phyloP scores from a whole-genome alignment of 2,888 invertebrate species.

The Plebejus argus region DNA sequence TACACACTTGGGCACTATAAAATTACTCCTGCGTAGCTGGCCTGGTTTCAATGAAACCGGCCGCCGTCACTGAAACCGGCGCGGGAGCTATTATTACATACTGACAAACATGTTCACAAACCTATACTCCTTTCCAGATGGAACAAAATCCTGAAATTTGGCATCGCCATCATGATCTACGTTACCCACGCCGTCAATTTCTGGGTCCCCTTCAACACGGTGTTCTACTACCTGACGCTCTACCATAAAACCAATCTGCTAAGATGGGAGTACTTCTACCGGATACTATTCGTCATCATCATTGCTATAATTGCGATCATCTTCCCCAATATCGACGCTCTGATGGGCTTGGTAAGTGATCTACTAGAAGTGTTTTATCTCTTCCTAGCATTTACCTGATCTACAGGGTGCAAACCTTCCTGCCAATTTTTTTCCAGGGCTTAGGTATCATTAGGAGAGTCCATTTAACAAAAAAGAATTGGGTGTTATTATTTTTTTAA shows the following conservation, averaged over 20 bases:
- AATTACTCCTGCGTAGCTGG: no score
- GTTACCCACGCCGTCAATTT: conserved; percentile 65
- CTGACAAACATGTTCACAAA: background rate
- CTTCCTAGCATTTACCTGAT: background rate
- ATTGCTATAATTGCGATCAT: conserved; percentile 53
- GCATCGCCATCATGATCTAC: conserved; percentile 61
- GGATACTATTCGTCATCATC: conserved; percentile 50
- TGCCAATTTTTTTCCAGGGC: no score
- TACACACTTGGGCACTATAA: no score
- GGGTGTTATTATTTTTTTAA: no score
- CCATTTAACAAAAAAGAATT: no score
- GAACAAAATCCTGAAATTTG: conserved; percentile 56
- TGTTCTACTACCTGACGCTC: conserved; percentile 54
- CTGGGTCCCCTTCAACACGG: conserved; percentile 63
- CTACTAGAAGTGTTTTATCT: no score
- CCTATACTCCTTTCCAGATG: conserved; percentile 49
- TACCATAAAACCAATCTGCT: conserved; percentile 41
- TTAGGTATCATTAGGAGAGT: no score
- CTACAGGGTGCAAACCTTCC: no score
- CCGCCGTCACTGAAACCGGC: no score
- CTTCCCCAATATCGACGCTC: conserved; percentile 59
- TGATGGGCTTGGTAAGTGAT: conserved; percentile 70
- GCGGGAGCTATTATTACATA: background rate
- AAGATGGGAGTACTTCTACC: conserved; percentile 54
- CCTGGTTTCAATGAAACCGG: no score